Conservation (phyloP, 2,797 vertebrate genomes). For the Eulemur rubriventer region DNA sequence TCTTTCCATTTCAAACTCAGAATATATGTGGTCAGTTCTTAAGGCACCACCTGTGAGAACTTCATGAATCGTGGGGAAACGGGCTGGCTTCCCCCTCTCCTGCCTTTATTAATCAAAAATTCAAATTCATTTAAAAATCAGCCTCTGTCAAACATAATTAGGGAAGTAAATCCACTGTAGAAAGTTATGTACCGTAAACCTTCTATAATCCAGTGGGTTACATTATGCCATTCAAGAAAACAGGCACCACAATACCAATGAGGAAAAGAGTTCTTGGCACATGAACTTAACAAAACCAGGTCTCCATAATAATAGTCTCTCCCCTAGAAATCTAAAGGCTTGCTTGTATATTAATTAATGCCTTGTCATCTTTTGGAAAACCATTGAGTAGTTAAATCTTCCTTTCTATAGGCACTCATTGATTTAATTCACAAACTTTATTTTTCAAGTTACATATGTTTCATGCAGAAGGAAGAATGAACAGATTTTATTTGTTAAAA, state of each 20-base stretch:
- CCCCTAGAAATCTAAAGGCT: neutral
- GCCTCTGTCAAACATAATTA: neutral
- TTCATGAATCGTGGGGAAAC: neutral
- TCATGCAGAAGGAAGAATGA: neutral
- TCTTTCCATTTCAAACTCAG: conserved; percentile 47
- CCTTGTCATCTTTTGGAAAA: neutral
- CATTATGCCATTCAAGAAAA: neutral
- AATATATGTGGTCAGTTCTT: neutral
- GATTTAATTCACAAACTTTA: conserved; percentile 36
- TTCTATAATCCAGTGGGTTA: neutral
- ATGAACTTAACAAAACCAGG: neutral
- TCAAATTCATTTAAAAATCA: conserved; percentile 39
- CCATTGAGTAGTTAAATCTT: neutral
- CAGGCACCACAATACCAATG: neutral
- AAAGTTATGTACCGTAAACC: neutral
- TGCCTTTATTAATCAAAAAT: neutral
- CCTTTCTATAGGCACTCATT: neutral
- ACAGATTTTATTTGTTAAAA: neutral
- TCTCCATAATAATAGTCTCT: neutral
- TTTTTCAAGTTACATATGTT: conserved; percentile 16
- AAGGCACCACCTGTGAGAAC: neutral
- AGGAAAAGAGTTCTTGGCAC: neutral
- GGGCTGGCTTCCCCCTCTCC: neutral
- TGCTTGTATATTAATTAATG: neutral
- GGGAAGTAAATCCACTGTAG: neutral